Base-by-base conservation (phyloP, 2,888 invertebrate species). In the Drosophila colorata region DNA sequence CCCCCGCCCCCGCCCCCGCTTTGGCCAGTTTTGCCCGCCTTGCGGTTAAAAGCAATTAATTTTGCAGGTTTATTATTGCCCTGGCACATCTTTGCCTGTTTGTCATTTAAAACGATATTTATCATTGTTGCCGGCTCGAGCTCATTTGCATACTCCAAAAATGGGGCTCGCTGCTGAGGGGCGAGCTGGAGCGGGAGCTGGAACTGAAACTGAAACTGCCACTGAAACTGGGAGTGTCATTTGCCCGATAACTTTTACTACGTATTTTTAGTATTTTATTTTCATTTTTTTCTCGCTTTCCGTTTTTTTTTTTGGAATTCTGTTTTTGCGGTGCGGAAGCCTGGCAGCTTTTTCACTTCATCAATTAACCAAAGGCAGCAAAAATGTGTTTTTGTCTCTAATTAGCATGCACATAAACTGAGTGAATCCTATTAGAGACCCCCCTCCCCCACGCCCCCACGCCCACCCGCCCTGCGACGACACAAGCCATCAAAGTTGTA, bases 361-460 rank as follows among this genome's bases (percentile, higher is more conserved):
- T 84, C 88, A 84, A 84, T 84, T 84, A 88, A 86, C 75, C 80
- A 80, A 80, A 73, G 86, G 80, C 86, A 86, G 71, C 78, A 88
- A 69, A 84, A 86, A 75, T 84, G 83, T 84, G 85, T 87, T 77
- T 84, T 77, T 76, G 72, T 74, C 80, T 86, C 88, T 88, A 88
- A 84, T 84, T 88, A 84, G 88, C 88, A 84, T 88, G 73, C 67
- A 88, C 83, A 88, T 84, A 84, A 88, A 88, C 88, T 88, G 75
- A 78, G 80, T 63, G 84, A 84, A 87, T 83, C 87, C 87, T 87
- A 84, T 87, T 87, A 87, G 68, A 56, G 61, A 64, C 63, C 14
- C 41, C 4, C 46, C 14, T 4, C 44, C 7, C 8, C 20, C n/a
- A 18, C 16, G 8, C 14, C 41, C 4, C 46, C 14, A 5, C 44